Base-by-base conservation (phyloP, 2,888 invertebrate genomes). In the Eulithis testata region DNA sequence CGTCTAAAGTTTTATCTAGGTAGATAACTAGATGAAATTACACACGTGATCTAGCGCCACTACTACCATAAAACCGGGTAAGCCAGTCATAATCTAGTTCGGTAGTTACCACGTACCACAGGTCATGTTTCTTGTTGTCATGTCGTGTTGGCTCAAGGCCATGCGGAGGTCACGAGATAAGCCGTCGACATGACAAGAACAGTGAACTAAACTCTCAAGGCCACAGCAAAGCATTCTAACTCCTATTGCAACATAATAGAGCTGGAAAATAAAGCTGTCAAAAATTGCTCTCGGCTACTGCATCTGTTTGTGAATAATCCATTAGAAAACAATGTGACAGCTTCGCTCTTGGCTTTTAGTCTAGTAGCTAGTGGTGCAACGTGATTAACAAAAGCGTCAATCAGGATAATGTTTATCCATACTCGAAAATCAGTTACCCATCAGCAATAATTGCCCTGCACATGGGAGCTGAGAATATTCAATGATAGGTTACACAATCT, bases 101-200 rank as follows among this genome's bases (percentile, higher is more conserved):
- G 31, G 21, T 27, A 27, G 47, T 1, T 21, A 21, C 21, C 21
- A 21, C 54, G 53, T 36, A 50, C 65, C 57, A 43, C 64, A 53
- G 66, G 63, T 65, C 66, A 66, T 56, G 66, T 60, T 68, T 62
- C 65, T 68, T 57, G 57, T 14, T 71, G 71, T 61, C 68, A 60
- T 40, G 40, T 61, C 68, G 62, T 40, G 40, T 60, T 67, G 62
- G 60, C 58, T 67, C 69, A 78, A 84, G 84, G 83, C 73, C 74
- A 76, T 69, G 37, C 66, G 76, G 82, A 85, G 84, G 85, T 82
- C 76, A 70, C 11, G 43, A 71, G 73, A 81, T 76, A 78, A 80
- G 72, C 75, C 77, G 76, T 77, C 82, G 77, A 71, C 76, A 71
- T 75, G 76, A 80, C 80, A 78, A 75, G 82, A 21, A 52, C 36